Evolutionary conservation across 1,140 invertebrate genomes (phyloP), one percentile per base, ranked within the genome.

Genomic region (Vollenhovia emeryi): DNA sequence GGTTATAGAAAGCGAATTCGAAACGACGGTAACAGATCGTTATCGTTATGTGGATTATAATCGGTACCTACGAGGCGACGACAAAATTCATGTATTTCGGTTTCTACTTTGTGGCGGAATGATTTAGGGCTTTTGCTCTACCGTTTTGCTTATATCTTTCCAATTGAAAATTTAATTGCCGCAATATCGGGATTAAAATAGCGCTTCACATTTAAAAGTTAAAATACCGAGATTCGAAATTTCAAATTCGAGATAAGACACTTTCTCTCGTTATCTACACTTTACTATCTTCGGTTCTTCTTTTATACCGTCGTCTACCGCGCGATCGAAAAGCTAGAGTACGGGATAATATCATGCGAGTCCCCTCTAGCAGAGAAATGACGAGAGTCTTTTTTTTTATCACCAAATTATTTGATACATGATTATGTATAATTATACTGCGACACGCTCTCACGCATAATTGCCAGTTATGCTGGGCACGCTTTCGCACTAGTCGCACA

Each of bases 401-500:
- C 15, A 21, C 13, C 27, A 73, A 82, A 59, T 71, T 71, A 66
- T 66, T 66, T 66, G 36, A 66, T 71, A 82, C 24, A 43, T 33
- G 50, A 71, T 59, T 82, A 57, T 57, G 36, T 52, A 4, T 71
- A 59, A 73, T 57, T 73, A 82, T 73, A 5, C n/a, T 36, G 5
- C 40, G 43, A 68, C 43, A 36, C 30, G 43, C 45, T 36, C 50
- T 80, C 78, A 71, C 50, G 64, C 66, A 82, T 73, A 57, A 82
- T 43, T 71, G 18, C 24, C 27, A 21, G 64, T 69, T 69, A 71
- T 43, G 50, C 11, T 73, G 66, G 24, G 78, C 36, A 82, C 36
- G 13, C 36, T 82, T 57, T 73, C 78, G 78, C 66, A 73, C 52
- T 82, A 82, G 50, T 59, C 78, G 50, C 52, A 73, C 24, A 43